These are phyloP conservation scores for Sparus aurata DNA, from an alignment of 2,797 vertebrate genomes.

Conservation along the genomic window DNA sequence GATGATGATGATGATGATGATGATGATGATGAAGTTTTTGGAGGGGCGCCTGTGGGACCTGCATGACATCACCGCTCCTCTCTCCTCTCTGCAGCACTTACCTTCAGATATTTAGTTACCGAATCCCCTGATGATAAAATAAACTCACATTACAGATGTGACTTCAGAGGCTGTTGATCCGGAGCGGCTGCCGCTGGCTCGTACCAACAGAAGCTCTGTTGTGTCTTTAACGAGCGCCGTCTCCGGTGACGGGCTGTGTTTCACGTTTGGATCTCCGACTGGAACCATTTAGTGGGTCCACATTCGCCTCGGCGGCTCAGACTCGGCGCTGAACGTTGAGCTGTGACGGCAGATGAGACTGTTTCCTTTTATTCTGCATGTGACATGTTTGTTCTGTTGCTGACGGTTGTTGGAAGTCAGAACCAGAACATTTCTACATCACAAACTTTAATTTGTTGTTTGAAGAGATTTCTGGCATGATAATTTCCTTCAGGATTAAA, in stretches of 20 bases:
- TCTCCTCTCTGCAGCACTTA: slow-evolving; percentile 4
- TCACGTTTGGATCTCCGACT: slow-evolving; percentile 20
- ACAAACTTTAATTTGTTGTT: no score
- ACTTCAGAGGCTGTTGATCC: slow-evolving; percentile 22
- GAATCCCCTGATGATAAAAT: slow-evolving; percentile 26
- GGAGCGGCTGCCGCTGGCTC: slow-evolving; percentile 27
- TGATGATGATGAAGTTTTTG: slow-evolving; percentile 25
- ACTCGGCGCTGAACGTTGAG: no score
- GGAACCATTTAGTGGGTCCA: slow-evolving; percentile 14
- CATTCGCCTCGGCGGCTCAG: background rate
- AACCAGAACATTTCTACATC: no score
- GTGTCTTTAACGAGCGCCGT: slow-evolving; percentile 22
- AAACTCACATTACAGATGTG: slow-evolving; percentile 61
- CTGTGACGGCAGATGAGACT: no score
- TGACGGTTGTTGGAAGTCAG: no score
- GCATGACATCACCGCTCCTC: slow-evolving; percentile 46
- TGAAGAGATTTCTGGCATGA: no score
- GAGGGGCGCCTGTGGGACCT: slow-evolving; percentile 20
- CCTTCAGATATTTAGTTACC: slow-evolving; percentile 44
- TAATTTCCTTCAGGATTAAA: no score
- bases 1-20: background rate
- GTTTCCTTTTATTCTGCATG: no score
- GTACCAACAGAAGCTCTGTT: slow-evolving; percentile 15
- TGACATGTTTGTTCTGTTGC: no score
- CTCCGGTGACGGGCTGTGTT: slow-evolving; percentile 7